These are phyloP conservation scores for Drosophila nr. medialis DNA, from an alignment of 2,888 invertebrate genomes.

Conservation along the genomic window DNA sequence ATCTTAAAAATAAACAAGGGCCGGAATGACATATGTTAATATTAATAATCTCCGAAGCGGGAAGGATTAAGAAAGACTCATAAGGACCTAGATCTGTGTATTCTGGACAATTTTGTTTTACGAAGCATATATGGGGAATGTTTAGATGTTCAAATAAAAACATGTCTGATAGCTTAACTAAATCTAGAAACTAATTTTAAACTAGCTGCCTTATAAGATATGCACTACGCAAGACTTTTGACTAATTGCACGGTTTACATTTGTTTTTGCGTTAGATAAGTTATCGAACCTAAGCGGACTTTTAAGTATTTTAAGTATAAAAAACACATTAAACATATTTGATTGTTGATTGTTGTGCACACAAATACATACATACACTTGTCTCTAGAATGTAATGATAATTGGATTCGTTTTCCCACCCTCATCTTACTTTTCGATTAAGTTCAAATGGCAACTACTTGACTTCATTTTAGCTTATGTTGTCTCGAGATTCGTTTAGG, in stretches of 20 bases:
- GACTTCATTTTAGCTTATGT: slow-evolving; percentile 19
- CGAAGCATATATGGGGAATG: slow-evolving; percentile 22
- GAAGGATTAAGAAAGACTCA: slow-evolving; percentile 12
- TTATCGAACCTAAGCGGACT: slow-evolving; percentile 51
- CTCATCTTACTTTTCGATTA: slow-evolving; percentile 14
- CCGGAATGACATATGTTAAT: slow-evolving; percentile 2
- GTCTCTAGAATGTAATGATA: slow-evolving; percentile 37
- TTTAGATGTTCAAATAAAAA: slow-evolving; percentile 16
- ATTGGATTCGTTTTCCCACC: slow-evolving; percentile 28
- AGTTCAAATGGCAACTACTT: slow-evolving; percentile 44
- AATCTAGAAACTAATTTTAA: slow-evolving; percentile 50
- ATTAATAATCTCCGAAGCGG: slow-evolving; percentile 8
- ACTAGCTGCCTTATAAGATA: slow-evolving; percentile 61
- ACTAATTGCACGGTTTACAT: slow-evolving; percentile 75
- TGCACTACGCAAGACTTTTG: slow-evolving; percentile 71
- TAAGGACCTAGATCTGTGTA: slow-evolving; percentile 7
- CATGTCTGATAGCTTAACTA: slow-evolving; percentile 33
- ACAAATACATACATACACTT: slow-evolving; percentile 38
- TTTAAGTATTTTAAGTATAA: slow-evolving; percentile 51
- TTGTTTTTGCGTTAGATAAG: slow-evolving; percentile 34
- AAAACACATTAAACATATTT: slow-evolving; percentile 67
- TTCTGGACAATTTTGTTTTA: slow-evolving; percentile 14
- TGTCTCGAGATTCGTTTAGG: slow-evolving; percentile 64
- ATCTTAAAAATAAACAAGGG: slow-evolving; percentile 5
- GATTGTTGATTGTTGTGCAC: slow-evolving; percentile 72